Conservation (phyloP, 2,888 invertebrate species). For the Cotesia congregata region DNA sequence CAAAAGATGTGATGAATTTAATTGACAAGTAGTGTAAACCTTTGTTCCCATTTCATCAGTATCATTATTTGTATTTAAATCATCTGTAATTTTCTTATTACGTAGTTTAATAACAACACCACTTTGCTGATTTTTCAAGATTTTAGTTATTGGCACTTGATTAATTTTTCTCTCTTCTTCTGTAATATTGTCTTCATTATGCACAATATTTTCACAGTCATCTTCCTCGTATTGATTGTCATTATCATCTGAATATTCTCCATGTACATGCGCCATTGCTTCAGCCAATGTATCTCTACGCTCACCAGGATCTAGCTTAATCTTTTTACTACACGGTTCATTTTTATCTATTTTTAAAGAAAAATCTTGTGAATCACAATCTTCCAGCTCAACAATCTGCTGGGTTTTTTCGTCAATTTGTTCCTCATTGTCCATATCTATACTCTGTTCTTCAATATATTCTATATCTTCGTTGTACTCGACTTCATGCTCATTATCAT, state of each 20-base stretch:
- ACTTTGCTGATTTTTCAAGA: conserved; percentile 31
- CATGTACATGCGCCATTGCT: conserved; percentile 64
- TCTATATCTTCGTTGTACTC: conserved; percentile 49
- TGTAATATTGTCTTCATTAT: conserved; percentile 50
- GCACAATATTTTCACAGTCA: conserved; percentile 59
- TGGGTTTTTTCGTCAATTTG: neutral
- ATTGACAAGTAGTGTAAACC: conserved; percentile 45
- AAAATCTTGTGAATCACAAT: conserved; percentile 30
- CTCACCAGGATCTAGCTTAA: conserved; percentile 39
- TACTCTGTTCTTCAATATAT: too few species aligned
- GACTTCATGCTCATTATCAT: conserved; percentile 61
- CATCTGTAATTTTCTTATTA: neutral
- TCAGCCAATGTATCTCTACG: conserved; percentile 60
- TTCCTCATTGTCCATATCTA: conserved; percentile 56
- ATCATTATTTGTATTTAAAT: neutral
- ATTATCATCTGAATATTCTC: conserved; percentile 58
- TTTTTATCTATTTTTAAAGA: conserved; percentile 14
- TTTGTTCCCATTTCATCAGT: conserved; percentile 27
- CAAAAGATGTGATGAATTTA: conserved; percentile 40
- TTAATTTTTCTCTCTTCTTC: conserved; percentile 8
- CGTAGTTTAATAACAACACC: conserved; percentile 13
- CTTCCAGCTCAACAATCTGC: conserved; percentile 38
- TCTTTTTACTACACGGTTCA: neutral
- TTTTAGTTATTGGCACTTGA: neutral
- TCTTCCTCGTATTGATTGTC: conserved; percentile 56